These are phyloP conservation scores for Heliconius nattereri DNA, from an alignment of 1,140 invertebrate species.

Conservation along the genomic window DNA sequence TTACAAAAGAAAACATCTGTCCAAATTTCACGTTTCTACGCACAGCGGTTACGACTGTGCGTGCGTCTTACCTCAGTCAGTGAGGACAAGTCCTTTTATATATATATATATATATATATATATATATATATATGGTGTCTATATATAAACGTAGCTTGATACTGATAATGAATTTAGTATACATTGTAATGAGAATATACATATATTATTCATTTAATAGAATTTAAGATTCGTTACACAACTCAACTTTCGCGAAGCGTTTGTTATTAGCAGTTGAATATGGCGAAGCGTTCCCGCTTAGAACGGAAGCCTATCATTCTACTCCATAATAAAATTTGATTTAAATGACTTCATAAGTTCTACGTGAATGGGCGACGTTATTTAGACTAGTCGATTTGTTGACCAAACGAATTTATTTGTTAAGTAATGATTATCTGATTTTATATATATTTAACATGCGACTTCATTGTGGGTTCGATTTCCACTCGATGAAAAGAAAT, in stretches of 20 bases:
- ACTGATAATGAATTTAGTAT: too few relatives aligned
- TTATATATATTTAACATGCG: background rate
- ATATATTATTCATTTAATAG: constrained; percentile 5
- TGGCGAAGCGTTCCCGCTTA: constrained; percentile 34
- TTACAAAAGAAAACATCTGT: too few relatives aligned
- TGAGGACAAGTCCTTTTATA: too few relatives aligned
- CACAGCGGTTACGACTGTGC: too few relatives aligned
- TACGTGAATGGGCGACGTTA: constrained; percentile 8
- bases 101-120: too few relatives aligned
- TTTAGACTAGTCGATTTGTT: background rate
- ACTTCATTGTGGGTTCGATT: too few relatives aligned
- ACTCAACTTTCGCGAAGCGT: constrained; percentile 24
- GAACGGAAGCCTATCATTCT: constrained; percentile 36
- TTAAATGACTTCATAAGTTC: constrained; percentile 3
- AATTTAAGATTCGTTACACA: constrained; percentile 34
- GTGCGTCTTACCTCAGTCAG: too few relatives aligned
- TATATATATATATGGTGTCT: too few relatives aligned
- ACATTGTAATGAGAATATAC: background rate
- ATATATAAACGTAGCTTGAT: too few relatives aligned
- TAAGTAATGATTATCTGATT: too few relatives aligned
- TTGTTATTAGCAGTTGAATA: constrained; percentile 38
- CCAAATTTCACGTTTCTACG: too few relatives aligned
- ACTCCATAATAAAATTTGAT: constrained; percentile 31
- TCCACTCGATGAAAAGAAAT: too few relatives aligned
- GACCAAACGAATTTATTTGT: background rate